Evolutionary conservation across 1,140 invertebrate genomes (phyloP).

Genomic region (Drosophila hydei): DNA sequence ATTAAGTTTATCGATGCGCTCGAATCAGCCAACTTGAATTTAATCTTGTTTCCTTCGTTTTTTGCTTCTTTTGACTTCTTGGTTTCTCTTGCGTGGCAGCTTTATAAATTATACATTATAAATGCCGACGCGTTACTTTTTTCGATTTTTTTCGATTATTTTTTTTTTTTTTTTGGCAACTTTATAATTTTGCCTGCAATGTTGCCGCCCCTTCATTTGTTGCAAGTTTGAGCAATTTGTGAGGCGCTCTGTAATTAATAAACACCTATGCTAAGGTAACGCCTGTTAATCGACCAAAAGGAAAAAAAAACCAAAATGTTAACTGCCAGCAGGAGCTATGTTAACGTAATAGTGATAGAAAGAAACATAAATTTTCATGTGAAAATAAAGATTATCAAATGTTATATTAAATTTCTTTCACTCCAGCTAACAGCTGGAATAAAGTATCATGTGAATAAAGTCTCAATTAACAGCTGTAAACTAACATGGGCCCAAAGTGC

Average conservation of each 20-base stretch:
- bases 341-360: no score
- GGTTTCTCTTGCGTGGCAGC: slow-evolving; percentile 19
- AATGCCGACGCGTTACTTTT: slow-evolving; percentile 68
- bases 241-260: slow-evolving; percentile 12
- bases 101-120: slow-evolving; percentile 77
- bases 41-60: slow-evolving; percentile 39
- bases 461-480: no score
- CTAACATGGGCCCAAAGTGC: no score
- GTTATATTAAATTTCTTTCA: no score
- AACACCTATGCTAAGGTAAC: slow-evolving; percentile 12
- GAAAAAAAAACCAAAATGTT: no score
- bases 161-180: slow-evolving; percentile 18
- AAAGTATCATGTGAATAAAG: no score
- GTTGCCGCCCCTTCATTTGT: slow-evolving; percentile 24
- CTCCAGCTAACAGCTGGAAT: no score
- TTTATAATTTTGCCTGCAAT: slow-evolving; percentile 9
- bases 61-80: slow-evolving; percentile 10
- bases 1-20: slow-evolving; percentile 79
- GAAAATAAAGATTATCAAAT: no score
- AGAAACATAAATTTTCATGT: no score
- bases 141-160: slow-evolving; percentile 56
- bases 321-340: no score
- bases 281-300: neutral
- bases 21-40: slow-evolving; percentile 68
- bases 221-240: neutral